Conservation (phyloP, 2,888 invertebrate genomes). For the Patella caerulea region DNA sequence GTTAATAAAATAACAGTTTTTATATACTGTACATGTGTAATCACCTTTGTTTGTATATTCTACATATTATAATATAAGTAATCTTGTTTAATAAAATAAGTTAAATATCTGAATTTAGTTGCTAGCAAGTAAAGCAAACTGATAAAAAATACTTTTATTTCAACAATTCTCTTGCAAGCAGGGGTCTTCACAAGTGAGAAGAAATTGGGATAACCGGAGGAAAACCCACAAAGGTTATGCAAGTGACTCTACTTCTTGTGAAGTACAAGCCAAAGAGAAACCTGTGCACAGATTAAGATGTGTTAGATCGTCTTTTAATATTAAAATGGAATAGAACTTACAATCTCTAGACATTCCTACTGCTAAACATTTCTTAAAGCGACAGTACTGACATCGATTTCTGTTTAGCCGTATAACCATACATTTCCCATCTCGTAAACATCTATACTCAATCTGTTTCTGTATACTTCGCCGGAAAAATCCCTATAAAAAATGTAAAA, state of each 20-base stretch:
- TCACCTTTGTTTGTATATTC: too few species aligned
- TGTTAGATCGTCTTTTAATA: background rate
- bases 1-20: too few species aligned
- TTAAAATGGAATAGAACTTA: constrained; percentile 40
- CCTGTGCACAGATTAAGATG: background rate
- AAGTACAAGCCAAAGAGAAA: background rate
- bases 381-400: constrained; percentile 70
- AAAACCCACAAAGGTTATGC: background rate
- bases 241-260: background rate
- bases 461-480: constrained; percentile 71
- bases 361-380: constrained; percentile 71
- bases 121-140: too few species aligned
- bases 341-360: constrained; percentile 71
- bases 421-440: constrained; percentile 69
- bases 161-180: too few species aligned
- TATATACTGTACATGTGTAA: too few species aligned
- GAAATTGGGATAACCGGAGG: too few species aligned
- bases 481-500: constrained; percentile 54
- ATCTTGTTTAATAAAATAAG: too few species aligned
- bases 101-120: too few species aligned
- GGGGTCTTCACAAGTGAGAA: too few species aligned
- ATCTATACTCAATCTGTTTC: constrained; percentile 71
- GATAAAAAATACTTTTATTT: too few species aligned
- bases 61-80: too few species aligned
- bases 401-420: constrained; percentile 69